Conservation (phyloP, 2,888 invertebrate genomes). For the Perizoma flavofasciatum region DNA sequence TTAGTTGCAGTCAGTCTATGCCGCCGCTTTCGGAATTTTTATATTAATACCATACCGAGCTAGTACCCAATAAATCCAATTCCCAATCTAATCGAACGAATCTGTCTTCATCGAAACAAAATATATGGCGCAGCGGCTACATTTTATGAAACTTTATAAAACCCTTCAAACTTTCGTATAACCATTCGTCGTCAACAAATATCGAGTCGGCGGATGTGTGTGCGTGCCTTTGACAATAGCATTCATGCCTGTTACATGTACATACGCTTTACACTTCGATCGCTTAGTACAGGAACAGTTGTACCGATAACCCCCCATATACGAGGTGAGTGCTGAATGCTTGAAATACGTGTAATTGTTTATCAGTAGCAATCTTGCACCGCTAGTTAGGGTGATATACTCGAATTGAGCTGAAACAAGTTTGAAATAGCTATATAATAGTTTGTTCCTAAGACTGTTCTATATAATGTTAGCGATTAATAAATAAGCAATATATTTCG, state of each 20-base stretch:
- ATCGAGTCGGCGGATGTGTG: conserved; percentile 24
- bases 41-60: no score
- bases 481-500: no score
- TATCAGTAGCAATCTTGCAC: conserved; percentile 9
- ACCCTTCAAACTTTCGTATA: conserved; percentile 9
- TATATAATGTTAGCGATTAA: no score
- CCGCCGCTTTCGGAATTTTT: no score
- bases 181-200: conserved; percentile 2
- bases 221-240: conserved; percentile 17
- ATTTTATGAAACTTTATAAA: no score
- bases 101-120: no score
- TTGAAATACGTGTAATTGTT: conserved; percentile 14
- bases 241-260: conserved; percentile 10
- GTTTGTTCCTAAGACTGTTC: no score
- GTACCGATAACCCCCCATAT: conserved; percentile 10
- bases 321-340: neutral
- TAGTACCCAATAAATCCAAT: no score
- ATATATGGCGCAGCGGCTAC: no score
- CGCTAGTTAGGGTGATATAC: conserved; percentile 10
- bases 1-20: no score
- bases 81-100: no score
- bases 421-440: no score
- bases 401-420: conserved; percentile 5
- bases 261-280: conserved; percentile 23
- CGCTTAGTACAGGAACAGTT: conserved; percentile 18